Percentiles rank a stretch among this genome's conserved stretches.
Conservation (phyloP, 2,113 vertebrate genomes). For the Nothobranchius furzeri region DNA sequence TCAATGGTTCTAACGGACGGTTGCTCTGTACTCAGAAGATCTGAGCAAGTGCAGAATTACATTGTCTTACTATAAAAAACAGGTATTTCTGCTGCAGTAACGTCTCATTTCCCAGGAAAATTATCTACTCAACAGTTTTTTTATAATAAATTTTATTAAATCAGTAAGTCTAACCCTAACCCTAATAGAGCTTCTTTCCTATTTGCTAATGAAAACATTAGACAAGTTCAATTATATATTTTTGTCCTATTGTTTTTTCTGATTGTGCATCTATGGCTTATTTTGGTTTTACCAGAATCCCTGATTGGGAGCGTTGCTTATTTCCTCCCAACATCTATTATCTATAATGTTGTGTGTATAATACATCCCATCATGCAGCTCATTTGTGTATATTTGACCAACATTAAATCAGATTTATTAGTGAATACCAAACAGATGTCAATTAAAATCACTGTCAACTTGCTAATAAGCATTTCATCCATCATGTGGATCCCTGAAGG, state of each 20-base stretch:
- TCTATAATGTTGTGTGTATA: not conserved
- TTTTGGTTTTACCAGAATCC: not conserved
- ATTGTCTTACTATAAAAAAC: too few species aligned
- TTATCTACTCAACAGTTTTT: too few species aligned
- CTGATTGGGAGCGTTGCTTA: conserved; percentile 2
- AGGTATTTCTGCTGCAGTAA: too few species aligned
- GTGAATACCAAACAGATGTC: not conserved
- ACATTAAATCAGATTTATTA: not conserved
- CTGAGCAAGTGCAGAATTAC: too few species aligned
- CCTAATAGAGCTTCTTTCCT: too few species aligned
- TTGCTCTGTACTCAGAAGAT: too few species aligned
- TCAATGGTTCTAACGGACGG: too few species aligned
- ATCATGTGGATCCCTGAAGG: conserved; percentile 15
- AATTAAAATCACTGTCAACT: conserved; percentile 15
- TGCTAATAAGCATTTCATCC: conserved; percentile 32
- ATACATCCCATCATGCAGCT: not conserved
- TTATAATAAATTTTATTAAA: too few species aligned
- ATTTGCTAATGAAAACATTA: not conserved
- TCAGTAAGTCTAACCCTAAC: too few species aligned
- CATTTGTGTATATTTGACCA: not conserved
- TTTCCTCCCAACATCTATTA: not conserved
- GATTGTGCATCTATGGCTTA: not conserved
- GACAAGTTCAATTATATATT: not conserved
- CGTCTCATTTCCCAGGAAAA: too few species aligned
- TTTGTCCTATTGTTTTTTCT: not conserved